Conservation (phyloP, 2,888 invertebrate species). For the Drosophila imparisetae region DNA sequence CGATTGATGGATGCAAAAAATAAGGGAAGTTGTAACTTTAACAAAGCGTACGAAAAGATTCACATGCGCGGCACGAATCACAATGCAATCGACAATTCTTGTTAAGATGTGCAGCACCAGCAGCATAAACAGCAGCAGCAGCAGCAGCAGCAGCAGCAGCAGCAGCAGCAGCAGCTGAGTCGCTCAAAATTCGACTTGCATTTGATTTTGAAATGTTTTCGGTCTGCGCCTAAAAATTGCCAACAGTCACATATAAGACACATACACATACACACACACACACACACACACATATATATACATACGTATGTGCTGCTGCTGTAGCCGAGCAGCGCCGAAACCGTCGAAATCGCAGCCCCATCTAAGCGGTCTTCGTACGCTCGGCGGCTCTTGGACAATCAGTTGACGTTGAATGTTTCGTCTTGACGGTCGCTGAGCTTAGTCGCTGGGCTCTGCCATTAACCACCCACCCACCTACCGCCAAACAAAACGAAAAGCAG, state of each 20-base stretch:
- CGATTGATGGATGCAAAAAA: conserved; percentile 1
- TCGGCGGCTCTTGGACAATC: conserved; percentile 75
- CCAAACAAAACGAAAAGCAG: neutral
- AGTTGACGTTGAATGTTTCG: conserved; percentile 82
- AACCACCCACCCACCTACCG: conserved; percentile 3
- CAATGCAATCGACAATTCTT: conserved; percentile 56
- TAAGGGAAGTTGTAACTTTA: conserved; percentile 10
- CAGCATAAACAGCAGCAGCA: conserved; percentile 1
- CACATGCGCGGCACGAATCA: conserved; percentile 47
- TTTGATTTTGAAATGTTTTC: conserved; percentile 73
- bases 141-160: conserved; percentile 6
- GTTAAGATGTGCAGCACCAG: conserved; percentile 47
- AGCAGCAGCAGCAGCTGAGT: conserved; percentile 14
- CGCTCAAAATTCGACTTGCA: conserved; percentile 69
- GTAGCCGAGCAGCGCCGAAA: conserved; percentile 30
- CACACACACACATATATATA: conserved; percentile 10
- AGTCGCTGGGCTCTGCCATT: conserved; percentile 41
- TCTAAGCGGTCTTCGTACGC: conserved; percentile 73
- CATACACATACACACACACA: neutral
- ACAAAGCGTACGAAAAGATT: conserved; percentile 23
- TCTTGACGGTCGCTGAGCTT: conserved; percentile 79
- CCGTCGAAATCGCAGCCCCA: conserved; percentile 32
- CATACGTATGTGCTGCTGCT: conserved; percentile 8
- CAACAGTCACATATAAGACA: conserved; percentile 6
- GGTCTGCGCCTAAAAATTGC: conserved; percentile 49